Evolutionary conservation across 2,888 invertebrate genomes (phyloP), one percentile per base, ranked within the genome.

Genomic region (Drosophila nigritarsus): DNA sequence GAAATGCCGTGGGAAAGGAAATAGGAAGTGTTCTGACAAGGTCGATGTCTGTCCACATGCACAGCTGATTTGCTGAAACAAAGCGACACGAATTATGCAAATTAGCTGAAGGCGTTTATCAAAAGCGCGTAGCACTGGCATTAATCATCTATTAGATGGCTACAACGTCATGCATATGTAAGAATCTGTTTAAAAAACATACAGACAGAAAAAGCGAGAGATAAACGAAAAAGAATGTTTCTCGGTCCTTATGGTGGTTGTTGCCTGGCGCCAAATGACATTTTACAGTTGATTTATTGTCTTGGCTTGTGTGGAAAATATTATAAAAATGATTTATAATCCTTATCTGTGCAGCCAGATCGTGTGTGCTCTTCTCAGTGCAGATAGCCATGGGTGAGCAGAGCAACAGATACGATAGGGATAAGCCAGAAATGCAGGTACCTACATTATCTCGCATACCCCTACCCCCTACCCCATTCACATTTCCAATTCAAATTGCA

Each of bases 311-410:
- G 81, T 83, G 83, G 80, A 88, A 85, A 85, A 85, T 86, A 86
- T 82, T 82, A 80, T 83, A 73, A 67, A 86, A 86, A 88, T 86
- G 89, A 86, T 86, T 86, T 86, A 86, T 88, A 86, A 88, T 86
- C 89, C 84, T 88, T 86, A 86, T 86, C 85, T 80, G 58, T 34
- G 62, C 61, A 54, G 73, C 59, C 84, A 74, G 89, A 86, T 88
- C 85, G 83, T 87, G 85, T 79, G 78, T 66, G 78, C 71, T 54
- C 63, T 63, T 72, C 72, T 75, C 76, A 68, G 59, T 40, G 53
- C 61, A 60, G 77, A 77, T 83, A 79, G 73, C 81, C 73, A 66
- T 38, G 67, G 55, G 69, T 67, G 62, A 70, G 64, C 55, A 64
- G 48, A 61, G 51, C 61, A 55, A 63, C 62, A 70, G 62, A 73